phyloP scores from a whole-genome alignment of 2,797 vertebrate genomes.

The Chiloscyllium punctatum region DNA sequence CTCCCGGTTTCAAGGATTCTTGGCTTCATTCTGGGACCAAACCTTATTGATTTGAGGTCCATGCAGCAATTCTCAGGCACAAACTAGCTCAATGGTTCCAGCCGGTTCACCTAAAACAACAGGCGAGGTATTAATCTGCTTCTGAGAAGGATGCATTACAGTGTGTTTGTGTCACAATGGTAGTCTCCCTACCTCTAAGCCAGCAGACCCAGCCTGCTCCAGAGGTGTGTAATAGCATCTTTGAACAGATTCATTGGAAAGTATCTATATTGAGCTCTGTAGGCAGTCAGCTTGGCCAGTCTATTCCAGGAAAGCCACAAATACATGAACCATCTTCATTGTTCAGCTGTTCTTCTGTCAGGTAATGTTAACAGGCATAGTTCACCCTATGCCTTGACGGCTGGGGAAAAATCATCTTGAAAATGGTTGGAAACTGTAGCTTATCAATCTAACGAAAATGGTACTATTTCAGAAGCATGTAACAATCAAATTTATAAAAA shows the following conservation, averaged over 20 bases:
- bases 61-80: not conserved
- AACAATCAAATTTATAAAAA: not conserved
- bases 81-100: not conserved
- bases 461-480: not conserved
- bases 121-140: not conserved
- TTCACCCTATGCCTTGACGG: not conserved
- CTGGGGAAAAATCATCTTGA: not conserved
- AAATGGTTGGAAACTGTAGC: not conserved
- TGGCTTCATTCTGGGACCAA: not conserved
- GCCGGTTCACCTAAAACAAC: not conserved
- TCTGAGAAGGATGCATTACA: not conserved
- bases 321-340: not conserved
- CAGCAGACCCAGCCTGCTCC: too few relatives aligned
- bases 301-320: not conserved
- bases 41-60: not conserved
- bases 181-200: too few relatives aligned
- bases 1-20: not conserved
- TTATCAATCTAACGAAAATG: not conserved
- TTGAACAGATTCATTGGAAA: too few relatives aligned
- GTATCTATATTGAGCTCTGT: too few relatives aligned
- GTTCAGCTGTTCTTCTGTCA: not conserved
- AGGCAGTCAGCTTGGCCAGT: not conserved
- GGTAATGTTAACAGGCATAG: not conserved
- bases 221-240: too few relatives aligned
- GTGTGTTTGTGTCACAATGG: too few relatives aligned